A percentile compares a stretch with the other conserved stretches of the same genome.
phyloP scores from a whole-genome alignment of 2,888 invertebrate species.

The Seira ritae region DNA sequence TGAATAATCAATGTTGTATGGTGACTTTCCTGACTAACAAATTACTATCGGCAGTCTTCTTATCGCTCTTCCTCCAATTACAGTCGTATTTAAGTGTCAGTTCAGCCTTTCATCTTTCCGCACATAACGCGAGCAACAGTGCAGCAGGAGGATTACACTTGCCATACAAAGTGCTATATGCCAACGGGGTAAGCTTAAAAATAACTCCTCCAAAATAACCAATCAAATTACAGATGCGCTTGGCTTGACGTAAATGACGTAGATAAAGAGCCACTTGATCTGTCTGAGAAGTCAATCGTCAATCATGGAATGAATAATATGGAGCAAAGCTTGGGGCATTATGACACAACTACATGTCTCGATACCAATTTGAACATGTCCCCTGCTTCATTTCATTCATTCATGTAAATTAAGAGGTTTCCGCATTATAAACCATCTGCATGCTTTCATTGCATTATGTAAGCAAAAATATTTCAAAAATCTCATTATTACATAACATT shows the following conservation, averaged over 20 bases:
- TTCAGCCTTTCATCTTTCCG: constrained; percentile 64
- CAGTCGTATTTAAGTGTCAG: constrained; percentile 68
- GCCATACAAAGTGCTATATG: constrained; percentile 70
- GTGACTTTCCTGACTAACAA: constrained; percentile 62
- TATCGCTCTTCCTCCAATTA: constrained; percentile 60
- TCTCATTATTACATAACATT: neutral
- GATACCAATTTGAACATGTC: too few relatives aligned
- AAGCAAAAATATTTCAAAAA: neutral
- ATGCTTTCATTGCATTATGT: too few relatives aligned
- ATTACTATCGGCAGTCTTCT: constrained; percentile 61
- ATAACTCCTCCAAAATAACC: neutral
- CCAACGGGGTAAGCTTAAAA: constrained; percentile 71
- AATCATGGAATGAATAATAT: neutral
- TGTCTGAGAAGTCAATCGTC: neutral
- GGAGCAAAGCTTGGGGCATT: constrained; percentile 24
- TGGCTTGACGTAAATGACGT: too few relatives aligned
- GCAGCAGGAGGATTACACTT: constrained; percentile 40
- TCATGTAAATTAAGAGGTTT: too few relatives aligned
- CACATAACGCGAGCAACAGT: constrained; percentile 38
- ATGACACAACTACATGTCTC: constrained; percentile 22
- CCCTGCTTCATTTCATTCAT: too few relatives aligned
- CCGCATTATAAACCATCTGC: neutral
- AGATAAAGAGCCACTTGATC: neutral
- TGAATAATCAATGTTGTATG: constrained; percentile 65
- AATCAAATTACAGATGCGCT: neutral